phyloP scores from a whole-genome alignment of 2,797 vertebrate species.

The Labroides dimidiatus region DNA sequence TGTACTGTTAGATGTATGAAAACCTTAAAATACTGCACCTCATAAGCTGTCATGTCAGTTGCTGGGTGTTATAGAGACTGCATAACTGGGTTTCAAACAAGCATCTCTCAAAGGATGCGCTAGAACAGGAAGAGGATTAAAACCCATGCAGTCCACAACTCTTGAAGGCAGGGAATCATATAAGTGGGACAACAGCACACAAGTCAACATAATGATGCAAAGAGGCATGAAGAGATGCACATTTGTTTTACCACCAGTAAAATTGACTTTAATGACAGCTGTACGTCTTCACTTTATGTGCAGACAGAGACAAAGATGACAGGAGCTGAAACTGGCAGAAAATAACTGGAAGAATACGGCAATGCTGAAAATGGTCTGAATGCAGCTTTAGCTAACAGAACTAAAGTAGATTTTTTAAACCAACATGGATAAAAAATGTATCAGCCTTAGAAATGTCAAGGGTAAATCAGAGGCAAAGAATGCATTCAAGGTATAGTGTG shows the following conservation, averaged over 20 bases:
- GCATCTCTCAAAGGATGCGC: constrained; percentile 18
- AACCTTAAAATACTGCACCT: constrained; percentile 48
- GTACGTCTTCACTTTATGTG: background rate
- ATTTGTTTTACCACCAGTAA: background rate
- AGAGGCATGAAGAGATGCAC: background rate
- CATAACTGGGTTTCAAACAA: constrained; percentile 13
- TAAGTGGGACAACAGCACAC: background rate
- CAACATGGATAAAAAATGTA: too few relatives aligned
- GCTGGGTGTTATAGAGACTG: constrained; percentile 12
- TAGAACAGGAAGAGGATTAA: constrained; percentile 18
- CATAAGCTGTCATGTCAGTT: constrained; percentile 42
- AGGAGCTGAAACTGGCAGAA: background rate
- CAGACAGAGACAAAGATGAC: background rate
- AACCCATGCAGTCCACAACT: background rate
- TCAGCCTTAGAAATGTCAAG: too few relatives aligned
- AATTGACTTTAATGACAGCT: background rate
- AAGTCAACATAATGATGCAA: background rate
- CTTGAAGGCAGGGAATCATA: background rate
- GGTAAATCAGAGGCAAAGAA: too few relatives aligned
- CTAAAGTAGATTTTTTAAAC: too few relatives aligned
- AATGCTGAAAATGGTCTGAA: too few relatives aligned
- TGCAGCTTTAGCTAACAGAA: too few relatives aligned
- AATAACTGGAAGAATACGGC: too few relatives aligned
- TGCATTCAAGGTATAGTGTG: too few relatives aligned
- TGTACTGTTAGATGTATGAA: constrained; percentile 47